A percentile compares a stretch with the other conserved stretches of the same genome.
Evolutionary conservation across 2,797 vertebrate species (phyloP).

Genomic region (Halcyon smyrnensis): DNA sequence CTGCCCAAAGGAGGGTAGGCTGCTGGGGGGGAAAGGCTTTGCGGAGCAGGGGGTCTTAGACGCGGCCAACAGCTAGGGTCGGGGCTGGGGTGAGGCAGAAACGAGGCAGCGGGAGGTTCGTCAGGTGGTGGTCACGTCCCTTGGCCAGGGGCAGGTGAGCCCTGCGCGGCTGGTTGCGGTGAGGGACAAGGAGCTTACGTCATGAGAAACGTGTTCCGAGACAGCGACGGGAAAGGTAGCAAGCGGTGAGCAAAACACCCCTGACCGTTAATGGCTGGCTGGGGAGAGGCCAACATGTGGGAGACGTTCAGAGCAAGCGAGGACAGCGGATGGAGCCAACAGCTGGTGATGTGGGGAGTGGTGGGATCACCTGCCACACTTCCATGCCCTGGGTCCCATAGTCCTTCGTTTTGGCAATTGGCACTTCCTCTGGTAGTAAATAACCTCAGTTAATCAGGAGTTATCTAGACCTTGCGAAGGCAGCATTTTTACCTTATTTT

Average conservation of each 20-base stretch:
- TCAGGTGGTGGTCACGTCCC: rapidly evolving
- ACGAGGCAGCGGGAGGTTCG: rapidly evolving
- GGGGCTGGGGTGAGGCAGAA: not conserved
- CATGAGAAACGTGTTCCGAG: rapidly evolving
- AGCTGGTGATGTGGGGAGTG: rapidly evolving
- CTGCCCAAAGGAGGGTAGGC: too few species aligned
- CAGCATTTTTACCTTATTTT: rapidly evolving
- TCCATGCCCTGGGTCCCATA: not conserved
- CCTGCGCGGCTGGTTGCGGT: not conserved
- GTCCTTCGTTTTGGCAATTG: rapidly evolving
- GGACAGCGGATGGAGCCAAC: not conserved
- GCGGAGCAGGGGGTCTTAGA: not conserved
- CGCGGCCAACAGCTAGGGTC: too few species aligned
- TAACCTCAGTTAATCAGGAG: too few species aligned
- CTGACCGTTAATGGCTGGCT: not conserved
- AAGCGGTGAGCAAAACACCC: not conserved
- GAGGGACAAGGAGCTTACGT: rapidly evolving
- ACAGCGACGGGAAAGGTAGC: too few species aligned
- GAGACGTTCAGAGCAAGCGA: rapidly evolving
- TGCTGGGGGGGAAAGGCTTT: rapidly evolving
- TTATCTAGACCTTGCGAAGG: not conserved
- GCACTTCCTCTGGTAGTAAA: rapidly evolving
- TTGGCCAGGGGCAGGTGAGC: not conserved
- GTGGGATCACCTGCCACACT: rapidly evolving
- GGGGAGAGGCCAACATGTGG: rapidly evolving